A percentile compares a stretch with the other conserved stretches of the same genome.
Evolutionary conservation across 1,140 invertebrate species (phyloP).

Genomic region (Diprion similis): DNA sequence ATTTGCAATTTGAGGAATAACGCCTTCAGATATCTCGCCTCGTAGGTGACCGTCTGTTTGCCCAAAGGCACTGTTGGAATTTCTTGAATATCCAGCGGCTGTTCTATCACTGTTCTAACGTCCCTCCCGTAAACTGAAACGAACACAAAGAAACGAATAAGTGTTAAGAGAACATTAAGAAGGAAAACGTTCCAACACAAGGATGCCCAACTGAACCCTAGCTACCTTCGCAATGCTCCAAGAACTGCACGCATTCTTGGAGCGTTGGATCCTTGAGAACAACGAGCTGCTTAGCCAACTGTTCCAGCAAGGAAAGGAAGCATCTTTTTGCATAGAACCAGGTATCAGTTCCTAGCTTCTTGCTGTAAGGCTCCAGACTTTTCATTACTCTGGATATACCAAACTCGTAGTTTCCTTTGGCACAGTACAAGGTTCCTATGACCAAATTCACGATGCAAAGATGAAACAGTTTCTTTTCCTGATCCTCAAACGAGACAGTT

Average conservation of each 20-base stretch:
- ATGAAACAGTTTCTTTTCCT: conserved; percentile 95
- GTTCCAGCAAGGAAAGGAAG: conserved; percentile 92
- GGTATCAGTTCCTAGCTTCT: conserved; percentile 94
- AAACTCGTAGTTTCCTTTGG: conserved; percentile 99
- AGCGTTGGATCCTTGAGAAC: conserved; percentile 87
- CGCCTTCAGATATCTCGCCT: conserved; percentile 85
- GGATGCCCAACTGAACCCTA: conserved; percentile 13
- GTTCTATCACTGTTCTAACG: conserved; percentile 84
- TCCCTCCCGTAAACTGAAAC: conserved; percentile 83
- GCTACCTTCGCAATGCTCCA: conserved; percentile 87
- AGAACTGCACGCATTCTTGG: conserved; percentile 90
- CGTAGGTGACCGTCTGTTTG: conserved; percentile 93
- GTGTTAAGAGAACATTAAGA: conserved; percentile 16
- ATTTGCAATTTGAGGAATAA: conserved; percentile 78
- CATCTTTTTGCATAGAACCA: conserved; percentile 98
- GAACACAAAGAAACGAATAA: conserved; percentile 54
- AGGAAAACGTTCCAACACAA: conserved; percentile 6
- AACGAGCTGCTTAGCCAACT: conserved; percentile 90
- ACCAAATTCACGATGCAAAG: conserved; percentile 99
- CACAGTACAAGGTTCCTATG: conserved; percentile 97
- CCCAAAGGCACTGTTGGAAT: conserved; percentile 73
- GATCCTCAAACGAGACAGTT: conserved; percentile 88
- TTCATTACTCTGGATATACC: conserved; percentile 98
- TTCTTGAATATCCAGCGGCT: conserved; percentile 78
- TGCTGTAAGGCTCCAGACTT: conserved; percentile 94